A percentile compares a stretch with the other conserved stretches of the same genome.
Conservation (phyloP, 2,113 vertebrate species). For the Pollimyrus isidori region DNA sequence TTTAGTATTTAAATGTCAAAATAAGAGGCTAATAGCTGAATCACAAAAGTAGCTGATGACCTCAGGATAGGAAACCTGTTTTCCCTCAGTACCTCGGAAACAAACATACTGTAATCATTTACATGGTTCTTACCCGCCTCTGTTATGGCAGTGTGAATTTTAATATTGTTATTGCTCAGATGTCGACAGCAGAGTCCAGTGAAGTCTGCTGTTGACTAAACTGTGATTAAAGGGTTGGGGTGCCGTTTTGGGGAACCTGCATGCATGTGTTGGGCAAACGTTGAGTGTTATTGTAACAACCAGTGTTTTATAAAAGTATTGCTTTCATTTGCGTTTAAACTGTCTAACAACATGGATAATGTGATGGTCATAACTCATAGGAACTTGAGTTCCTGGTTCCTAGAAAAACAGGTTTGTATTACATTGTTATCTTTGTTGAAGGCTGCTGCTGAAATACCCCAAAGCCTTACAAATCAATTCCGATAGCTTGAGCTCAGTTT, state of each 20-base stretch:
- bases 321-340: conserved; percentile 5
- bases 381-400: conserved; percentile 4
- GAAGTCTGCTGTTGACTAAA: background rate
- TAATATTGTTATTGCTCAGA: background rate
- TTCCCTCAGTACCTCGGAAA: conserved; percentile 23
- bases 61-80: conserved; percentile 22
- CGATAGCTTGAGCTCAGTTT: conserved; percentile 25
- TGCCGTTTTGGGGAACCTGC: background rate
- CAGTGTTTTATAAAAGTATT: background rate
- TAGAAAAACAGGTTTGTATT: conserved; percentile 13
- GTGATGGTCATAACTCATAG: background rate
- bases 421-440: conserved; percentile 51
- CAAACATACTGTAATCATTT: conserved; percentile 13
- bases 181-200: background rate
- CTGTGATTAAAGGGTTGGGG: background rate
- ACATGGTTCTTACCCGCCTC: background rate
- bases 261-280: conserved; percentile 16
- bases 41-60: conserved; percentile 20
- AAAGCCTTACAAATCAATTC: conserved; percentile 63
- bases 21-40: background rate
- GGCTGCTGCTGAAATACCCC: conserved; percentile 67
- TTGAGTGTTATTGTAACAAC: conserved; percentile 35
- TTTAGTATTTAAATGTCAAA: background rate
- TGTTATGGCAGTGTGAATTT: background rate
- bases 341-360: background rate